phyloP scores from a whole-genome alignment of 1,140 invertebrate genomes.

The Harpegnathos saltator region DNA sequence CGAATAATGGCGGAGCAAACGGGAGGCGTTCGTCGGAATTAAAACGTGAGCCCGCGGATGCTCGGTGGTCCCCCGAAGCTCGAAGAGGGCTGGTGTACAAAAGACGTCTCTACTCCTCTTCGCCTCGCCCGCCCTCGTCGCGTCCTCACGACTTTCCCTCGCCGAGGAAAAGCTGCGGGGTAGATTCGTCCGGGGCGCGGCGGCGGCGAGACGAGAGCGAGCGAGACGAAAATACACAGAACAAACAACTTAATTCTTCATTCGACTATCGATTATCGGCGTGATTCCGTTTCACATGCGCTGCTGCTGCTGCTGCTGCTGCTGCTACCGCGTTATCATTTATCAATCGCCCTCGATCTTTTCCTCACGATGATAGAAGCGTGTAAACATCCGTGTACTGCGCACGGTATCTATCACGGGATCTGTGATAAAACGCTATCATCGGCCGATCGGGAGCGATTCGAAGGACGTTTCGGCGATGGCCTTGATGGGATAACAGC shows the following conservation, averaged over 20 bases:
- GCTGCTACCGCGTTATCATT: neutral
- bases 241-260: slow-evolving; percentile 21
- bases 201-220: neutral
- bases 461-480: neutral
- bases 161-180: slow-evolving; percentile 11
- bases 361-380: neutral
- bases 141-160: neutral
- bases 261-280: neutral
- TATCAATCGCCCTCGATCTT: neutral
- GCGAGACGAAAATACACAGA: neutral
- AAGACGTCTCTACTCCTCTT: neutral
- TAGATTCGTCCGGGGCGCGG: neutral
- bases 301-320: neutral
- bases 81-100: slow-evolving; percentile 24
- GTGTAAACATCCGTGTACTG: slow-evolving; percentile 33
- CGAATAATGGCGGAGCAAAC: slow-evolving; percentile 66
- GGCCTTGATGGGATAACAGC: neutral
- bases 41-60: slow-evolving; percentile 61
- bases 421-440: neutral
- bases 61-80: slow-evolving; percentile 29
- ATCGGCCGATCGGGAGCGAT: neutral
- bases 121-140: neutral
- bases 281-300: neutral
- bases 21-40: slow-evolving; percentile 61
- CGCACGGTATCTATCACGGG: neutral